Conservation (phyloP, 2,113 vertebrate species). For the Pteropus alecto region DNA sequence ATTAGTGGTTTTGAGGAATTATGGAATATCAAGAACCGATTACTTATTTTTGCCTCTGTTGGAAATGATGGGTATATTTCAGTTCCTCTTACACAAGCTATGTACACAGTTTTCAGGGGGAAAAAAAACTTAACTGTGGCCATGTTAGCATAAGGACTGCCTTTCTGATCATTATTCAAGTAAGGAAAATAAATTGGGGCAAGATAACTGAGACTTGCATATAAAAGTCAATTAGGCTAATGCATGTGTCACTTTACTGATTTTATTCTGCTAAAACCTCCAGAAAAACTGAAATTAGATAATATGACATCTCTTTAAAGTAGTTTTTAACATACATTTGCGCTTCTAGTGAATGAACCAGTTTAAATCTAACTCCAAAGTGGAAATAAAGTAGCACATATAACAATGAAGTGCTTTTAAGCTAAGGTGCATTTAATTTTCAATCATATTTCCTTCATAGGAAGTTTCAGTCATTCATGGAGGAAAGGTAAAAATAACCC, state of each 20-base stretch:
- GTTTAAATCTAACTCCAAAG: constrained; percentile 3
- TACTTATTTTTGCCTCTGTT: constrained; percentile 31
- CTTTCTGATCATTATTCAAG: constrained; percentile 2
- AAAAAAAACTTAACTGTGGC: background rate
- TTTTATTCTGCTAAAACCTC: background rate
- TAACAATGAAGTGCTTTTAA: background rate
- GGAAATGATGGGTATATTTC: background rate
- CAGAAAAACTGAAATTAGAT: constrained; percentile 17
- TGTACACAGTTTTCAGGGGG: background rate
- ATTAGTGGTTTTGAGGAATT: background rate
- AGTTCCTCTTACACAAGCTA: background rate
- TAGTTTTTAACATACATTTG: background rate
- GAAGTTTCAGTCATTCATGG: constrained; percentile 10
- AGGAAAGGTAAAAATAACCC: constrained; percentile 12
- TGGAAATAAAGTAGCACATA: background rate
- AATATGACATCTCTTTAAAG: background rate
- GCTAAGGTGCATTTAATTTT: background rate
- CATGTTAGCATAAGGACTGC: background rate
- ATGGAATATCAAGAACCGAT: background rate
- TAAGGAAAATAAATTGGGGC: background rate
- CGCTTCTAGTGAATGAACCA: background rate
- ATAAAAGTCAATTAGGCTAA: background rate
- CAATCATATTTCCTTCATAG: background rate
- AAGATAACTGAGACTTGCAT: background rate
- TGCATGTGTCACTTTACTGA: background rate